Base-by-base conservation (phyloP, 1,140 invertebrate species). In the Drosophila tristis region DNA sequence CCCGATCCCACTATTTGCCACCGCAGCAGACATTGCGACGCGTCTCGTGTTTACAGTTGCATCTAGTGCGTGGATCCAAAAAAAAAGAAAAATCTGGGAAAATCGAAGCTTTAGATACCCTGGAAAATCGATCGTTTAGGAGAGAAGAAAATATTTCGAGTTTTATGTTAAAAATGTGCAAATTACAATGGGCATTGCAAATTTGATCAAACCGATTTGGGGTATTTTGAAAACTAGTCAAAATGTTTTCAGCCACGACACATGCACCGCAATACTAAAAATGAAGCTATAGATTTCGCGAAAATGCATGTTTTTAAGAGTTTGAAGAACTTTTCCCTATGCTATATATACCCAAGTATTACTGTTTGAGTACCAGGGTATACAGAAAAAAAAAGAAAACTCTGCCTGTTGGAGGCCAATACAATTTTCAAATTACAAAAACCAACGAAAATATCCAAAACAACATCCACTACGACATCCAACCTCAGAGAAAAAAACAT, bases 381-480 rank as follows among this genome's bases (percentile, higher is more conserved):
- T 29, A 31, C 20, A n/a, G 16, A 23, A 23, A 59, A 20, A 20
- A 43, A 59, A 47, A 63, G 50, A 51, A 56, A 77, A 63, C 64
- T 35, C 3, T 42, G 60, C 25, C 54, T 35, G 35, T 39, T 65
- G 68, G 73, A 77, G 81, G 78, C 81, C 78, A 81, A 72, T 75
- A 84, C 82, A 87, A 89, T 87, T 87, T 89, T 82, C 82, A 70
- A 86, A 86, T 86, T 86, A 82, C 63, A 87, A 50, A 78, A 76
- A 55, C 59, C 60, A 49, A 66, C 44, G 61, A 64, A 45, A 70
- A 60, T 39, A 44, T 31, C 23, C 29, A 55, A 57, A 57, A 48
- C 54, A 65, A 53, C 31, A 20, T 20, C 20, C 20, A 20, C 20
- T 20, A 20, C 20, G 20, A 20, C 20, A 77, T 51, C 9, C 29